Percentiles rank a stretch among this genome's conserved stretches.
These are phyloP conservation scores for Xestobium rufovillosum DNA, from an alignment of 2,888 invertebrate species.

Conservation along the genomic window DNA sequence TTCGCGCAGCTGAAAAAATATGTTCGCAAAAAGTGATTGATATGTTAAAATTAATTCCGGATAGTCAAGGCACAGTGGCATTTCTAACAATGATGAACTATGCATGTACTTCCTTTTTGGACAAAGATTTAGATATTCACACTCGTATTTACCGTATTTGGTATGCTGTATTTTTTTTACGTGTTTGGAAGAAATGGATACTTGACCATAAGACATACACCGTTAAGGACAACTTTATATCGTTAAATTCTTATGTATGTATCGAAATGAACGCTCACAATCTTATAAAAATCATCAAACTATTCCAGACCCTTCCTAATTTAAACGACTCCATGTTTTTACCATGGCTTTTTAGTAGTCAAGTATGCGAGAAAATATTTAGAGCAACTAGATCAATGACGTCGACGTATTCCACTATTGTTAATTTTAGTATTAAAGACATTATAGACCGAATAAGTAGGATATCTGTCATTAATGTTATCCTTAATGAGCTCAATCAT, in stretches of 20 bases:
- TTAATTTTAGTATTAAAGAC: no score
- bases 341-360: conserved; percentile 6
- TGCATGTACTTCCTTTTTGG: conserved; percentile 5
- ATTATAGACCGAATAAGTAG: conserved; percentile 12
- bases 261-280: conserved; percentile 7
- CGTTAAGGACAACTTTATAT: not conserved
- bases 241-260: conserved; percentile 2
- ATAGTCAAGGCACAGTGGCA: conserved; percentile 9
- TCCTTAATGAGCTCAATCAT: conserved; percentile 4
- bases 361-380: conserved; percentile 14
- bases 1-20: conserved; percentile 17
- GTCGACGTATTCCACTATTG: no score
- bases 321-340: conserved; percentile 2
- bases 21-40: conserved; percentile 13
- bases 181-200: conserved; percentile 4
- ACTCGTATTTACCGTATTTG: conserved; percentile 8
- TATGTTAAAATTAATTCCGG: conserved; percentile 6
- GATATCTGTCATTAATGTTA: conserved; percentile 7
- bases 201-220: not conserved
- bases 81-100: conserved; percentile 13
- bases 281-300: not conserved
- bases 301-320: not conserved
- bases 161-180: conserved; percentile 7
- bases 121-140: not conserved
- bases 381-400: conserved; percentile 12